Evolutionary conservation across 2,113 vertebrate species (phyloP).

Genomic region (Mormyrus lacerda): DNA sequence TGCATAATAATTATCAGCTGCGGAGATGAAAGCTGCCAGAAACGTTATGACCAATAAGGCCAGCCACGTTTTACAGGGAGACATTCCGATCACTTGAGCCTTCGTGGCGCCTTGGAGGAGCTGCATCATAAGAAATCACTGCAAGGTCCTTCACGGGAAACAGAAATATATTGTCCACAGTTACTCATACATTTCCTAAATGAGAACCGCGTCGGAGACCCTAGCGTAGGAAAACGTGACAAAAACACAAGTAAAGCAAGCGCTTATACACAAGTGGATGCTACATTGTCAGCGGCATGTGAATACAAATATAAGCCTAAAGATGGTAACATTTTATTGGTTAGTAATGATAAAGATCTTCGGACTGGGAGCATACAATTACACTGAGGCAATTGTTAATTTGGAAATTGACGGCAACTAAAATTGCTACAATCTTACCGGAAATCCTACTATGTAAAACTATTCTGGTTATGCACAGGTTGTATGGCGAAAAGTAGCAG

Average conservation of each 20-base stretch:
- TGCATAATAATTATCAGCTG: slow-evolving; percentile 79
- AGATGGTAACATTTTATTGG: background rate
- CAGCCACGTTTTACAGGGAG: slow-evolving; percentile 45
- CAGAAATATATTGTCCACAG: background rate
- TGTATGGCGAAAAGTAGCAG: background rate
- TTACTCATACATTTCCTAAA: background rate
- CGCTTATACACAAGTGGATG: background rate
- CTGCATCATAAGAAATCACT: background rate
- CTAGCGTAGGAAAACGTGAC: background rate
- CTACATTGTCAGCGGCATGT: background rate
- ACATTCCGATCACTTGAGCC: background rate
- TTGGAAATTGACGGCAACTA: background rate
- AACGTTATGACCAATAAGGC: slow-evolving; percentile 49
- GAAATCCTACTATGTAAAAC: background rate
- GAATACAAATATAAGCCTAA: background rate
- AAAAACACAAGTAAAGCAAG: background rate
- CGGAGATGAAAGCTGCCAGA: slow-evolving; percentile 48
- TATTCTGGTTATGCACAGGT: background rate
- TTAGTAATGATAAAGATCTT: background rate
- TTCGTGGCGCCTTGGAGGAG: background rate
- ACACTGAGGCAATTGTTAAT: background rate
- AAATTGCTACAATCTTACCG: background rate
- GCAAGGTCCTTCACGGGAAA: background rate
- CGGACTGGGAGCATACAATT: background rate
- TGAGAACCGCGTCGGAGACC: background rate